Percentiles rank a stretch among this genome's conserved stretches.
Evolutionary conservation across 2,113 vertebrate species (phyloP).

Genomic region (Ictidomys tridecemlineatus): DNA sequence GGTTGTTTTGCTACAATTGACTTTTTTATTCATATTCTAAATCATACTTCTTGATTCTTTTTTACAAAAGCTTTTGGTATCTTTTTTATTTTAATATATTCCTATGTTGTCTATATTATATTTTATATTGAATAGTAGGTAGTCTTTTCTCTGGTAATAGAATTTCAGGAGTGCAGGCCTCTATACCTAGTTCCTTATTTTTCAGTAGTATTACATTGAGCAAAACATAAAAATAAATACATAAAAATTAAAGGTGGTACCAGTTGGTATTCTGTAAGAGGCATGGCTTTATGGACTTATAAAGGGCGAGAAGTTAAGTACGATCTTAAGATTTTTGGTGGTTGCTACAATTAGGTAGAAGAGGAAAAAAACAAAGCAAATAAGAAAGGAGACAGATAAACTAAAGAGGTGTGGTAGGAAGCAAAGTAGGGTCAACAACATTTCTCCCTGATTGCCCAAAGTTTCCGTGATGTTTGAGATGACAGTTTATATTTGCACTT

Average conservation of each 20-base stretch:
- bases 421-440: not conserved
- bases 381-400: not conserved
- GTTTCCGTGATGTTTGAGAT: not conserved
- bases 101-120: not conserved
- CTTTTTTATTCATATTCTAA: conserved; percentile 34
- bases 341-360: conserved; percentile 37
- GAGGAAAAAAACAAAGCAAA: not conserved
- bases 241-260: conserved; percentile 25
- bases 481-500: not conserved
- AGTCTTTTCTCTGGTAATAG: not conserved
- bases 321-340: not conserved
- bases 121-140: not conserved
- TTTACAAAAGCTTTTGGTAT: not conserved
- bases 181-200: not conserved
- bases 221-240: conserved; percentile 17
- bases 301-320: not conserved
- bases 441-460: not conserved
- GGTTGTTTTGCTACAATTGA: conserved; percentile 28
- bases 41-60: not conserved
- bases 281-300: not conserved
- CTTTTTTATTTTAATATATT: conserved; percentile 29
- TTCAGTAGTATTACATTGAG: not conserved
- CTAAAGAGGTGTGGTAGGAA: not conserved
- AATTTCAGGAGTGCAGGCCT: not conserved
- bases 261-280: not conserved